Base-by-base conservation (phyloP, 64 coral and sea anemone genomes). In the Actinia equina region DNA sequence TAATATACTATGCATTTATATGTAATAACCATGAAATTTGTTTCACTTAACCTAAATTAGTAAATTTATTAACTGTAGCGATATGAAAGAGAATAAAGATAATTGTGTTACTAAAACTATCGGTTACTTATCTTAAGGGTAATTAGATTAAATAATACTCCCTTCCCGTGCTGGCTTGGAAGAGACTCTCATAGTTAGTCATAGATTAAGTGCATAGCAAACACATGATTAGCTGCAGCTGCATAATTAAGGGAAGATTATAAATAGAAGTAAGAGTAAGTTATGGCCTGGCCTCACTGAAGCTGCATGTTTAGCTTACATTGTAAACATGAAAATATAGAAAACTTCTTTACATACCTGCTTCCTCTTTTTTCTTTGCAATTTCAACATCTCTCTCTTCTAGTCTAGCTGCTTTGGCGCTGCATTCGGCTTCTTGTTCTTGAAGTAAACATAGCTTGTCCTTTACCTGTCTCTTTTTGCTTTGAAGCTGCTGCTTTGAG, bases 211-310 rank as follows among this genome's bases (percentile, higher is more conserved):
- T 2, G 67, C 6, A 71, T 16, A 71, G 1, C 16, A 71, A 71
- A 71, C 67, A 71, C 67, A 71, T 71, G 67, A 71, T 71, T 71
- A 71, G 67, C 67, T 71, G 67, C 67, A 71, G 67, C 67, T 71
- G 67, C 67, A 37, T n/a, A n/a, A 71, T 10, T 71, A 10, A 71
- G 67, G 67, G 67, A 30, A 71, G 67, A 71, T 71, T 71, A 71
- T 71, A 71, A 71, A 16, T 71, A 71, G 7, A 71, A 71, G 67
- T 71, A n/a, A 71, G 52, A 54, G 52, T 12, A 54, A 54, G 52
- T 6, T 54, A 54, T 8, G 12, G 12, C 6, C 7, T 71, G 67
- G 67, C 67, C 16, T 71, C 26, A 71, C 67, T 10, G 67, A 19
- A 71, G 67, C 67, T 71, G 67, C 7, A 71, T 71, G 67, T 37